Conservation (phyloP, 2,797 vertebrate genomes). For the Cygnus olor region DNA sequence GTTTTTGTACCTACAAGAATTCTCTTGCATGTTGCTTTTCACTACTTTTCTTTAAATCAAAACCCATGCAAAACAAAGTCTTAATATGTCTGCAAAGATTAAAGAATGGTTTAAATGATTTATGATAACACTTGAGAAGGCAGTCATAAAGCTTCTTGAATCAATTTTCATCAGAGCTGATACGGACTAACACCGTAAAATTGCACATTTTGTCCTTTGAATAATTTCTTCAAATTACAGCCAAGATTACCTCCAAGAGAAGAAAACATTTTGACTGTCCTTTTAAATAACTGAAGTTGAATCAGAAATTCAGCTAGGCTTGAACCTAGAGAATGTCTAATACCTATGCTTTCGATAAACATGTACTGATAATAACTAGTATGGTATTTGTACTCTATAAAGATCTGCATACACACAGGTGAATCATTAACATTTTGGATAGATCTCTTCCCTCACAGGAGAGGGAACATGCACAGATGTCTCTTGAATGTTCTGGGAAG, state of each 20-base stretch:
- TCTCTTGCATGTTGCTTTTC: not conserved
- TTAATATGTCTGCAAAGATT: not conserved
- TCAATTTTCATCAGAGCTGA: not conserved
- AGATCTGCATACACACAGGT: not conserved
- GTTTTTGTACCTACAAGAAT: not conserved
- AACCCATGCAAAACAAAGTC: not conserved
- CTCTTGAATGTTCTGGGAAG: not conserved
- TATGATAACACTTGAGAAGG: not conserved
- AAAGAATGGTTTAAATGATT: not conserved
- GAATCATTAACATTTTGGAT: not conserved
- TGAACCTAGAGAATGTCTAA: not conserved
- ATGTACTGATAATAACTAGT: rapidly evolving
- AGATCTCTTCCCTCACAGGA: not conserved
- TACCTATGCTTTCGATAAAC: not conserved
- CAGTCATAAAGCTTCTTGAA: not conserved
- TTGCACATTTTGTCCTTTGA: not conserved
- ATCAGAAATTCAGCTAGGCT: not conserved
- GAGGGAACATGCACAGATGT: not conserved
- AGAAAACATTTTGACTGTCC: not conserved
- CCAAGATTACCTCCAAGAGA: not conserved
- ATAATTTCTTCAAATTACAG: not conserved
- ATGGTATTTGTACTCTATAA: not conserved
- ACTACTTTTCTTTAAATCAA: not conserved
- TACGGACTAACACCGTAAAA: not conserved
- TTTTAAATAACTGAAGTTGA: not conserved